phyloP scores from a whole-genome alignment of 1,140 invertebrate species.

The Vanessa atalanta region DNA sequence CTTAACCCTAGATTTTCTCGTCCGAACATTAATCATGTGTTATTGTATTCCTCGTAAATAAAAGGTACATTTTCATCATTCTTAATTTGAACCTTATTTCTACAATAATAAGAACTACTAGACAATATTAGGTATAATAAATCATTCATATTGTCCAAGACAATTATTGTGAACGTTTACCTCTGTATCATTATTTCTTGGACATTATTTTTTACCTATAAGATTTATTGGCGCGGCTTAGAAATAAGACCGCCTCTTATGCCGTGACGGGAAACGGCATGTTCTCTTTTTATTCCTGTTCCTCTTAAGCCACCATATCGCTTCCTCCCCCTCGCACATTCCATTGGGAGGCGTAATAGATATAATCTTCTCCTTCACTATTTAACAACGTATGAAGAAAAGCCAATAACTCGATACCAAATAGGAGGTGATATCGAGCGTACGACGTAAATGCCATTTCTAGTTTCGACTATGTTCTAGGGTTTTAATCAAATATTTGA shows the following conservation, averaged over 20 bases:
- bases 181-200: not conserved
- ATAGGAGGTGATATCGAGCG: too few relatives aligned
- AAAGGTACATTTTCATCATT: not conserved
- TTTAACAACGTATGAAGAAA: too few relatives aligned
- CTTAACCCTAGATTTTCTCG: conserved; percentile 11
- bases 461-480: not conserved
- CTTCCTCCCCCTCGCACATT: too few relatives aligned
- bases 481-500: not conserved
- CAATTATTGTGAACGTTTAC: conserved; percentile 3
- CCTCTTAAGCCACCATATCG: too few relatives aligned
- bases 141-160: conserved; percentile 6
- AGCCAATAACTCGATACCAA: too few relatives aligned
- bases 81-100: not conserved
- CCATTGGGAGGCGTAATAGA: too few relatives aligned
- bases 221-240: too few relatives aligned
- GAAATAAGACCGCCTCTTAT: too few relatives aligned
- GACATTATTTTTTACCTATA: not conserved
- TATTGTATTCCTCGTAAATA: conserved; percentile 15
- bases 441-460: not conserved
- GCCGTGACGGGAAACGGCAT: too few relatives aligned
- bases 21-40: conserved; percentile 19
- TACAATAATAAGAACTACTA: not conserved
- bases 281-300: too few relatives aligned
- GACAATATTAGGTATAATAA: not conserved
- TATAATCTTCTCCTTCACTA: too few relatives aligned